phyloP scores from a whole-genome alignment of 1,140 invertebrate species.

The Mamestra configurata region DNA sequence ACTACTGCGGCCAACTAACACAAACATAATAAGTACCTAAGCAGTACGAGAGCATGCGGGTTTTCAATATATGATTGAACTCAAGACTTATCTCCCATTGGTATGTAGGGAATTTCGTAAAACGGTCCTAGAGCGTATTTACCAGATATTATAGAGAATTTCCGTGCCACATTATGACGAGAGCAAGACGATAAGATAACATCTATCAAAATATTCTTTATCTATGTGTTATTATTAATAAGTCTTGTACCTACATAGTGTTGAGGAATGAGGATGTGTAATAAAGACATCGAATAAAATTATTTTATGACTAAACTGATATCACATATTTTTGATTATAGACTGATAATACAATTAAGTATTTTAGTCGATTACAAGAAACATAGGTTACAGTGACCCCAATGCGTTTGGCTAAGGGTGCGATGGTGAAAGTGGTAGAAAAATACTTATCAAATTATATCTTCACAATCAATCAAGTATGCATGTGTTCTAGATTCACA shows the following conservation, averaged over 20 bases:
- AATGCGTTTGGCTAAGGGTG: too few species aligned
- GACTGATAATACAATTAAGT: too few species aligned
- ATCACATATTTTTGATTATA: background rate
- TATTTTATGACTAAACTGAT: background rate
- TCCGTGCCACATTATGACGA: slow-evolving; percentile 27
- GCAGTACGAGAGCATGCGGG: too few species aligned
- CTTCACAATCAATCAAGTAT: background rate
- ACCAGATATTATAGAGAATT: slow-evolving; percentile 9
- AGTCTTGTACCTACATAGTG: background rate
- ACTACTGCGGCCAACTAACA: too few species aligned
- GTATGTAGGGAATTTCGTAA: slow-evolving; percentile 34
- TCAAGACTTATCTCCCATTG: background rate
- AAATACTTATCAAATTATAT: too few species aligned
- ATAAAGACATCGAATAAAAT: background rate
- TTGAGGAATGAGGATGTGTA: background rate
- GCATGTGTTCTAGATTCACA: background rate
- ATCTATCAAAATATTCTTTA: slow-evolving; percentile 38
- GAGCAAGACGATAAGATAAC: slow-evolving; percentile 20
- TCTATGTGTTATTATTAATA: slow-evolving; percentile 32
- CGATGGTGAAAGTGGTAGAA: too few species aligned
- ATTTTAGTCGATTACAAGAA: too few species aligned
- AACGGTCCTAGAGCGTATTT: slow-evolving; percentile 1
- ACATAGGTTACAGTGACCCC: too few species aligned
- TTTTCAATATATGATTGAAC: background rate
- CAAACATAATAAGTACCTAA: too few species aligned